Percentiles rank a stretch among this genome's conserved stretches.
phyloP scores from a whole-genome alignment of 2,888 invertebrate genomes.

The Hypercompe scribonia region DNA sequence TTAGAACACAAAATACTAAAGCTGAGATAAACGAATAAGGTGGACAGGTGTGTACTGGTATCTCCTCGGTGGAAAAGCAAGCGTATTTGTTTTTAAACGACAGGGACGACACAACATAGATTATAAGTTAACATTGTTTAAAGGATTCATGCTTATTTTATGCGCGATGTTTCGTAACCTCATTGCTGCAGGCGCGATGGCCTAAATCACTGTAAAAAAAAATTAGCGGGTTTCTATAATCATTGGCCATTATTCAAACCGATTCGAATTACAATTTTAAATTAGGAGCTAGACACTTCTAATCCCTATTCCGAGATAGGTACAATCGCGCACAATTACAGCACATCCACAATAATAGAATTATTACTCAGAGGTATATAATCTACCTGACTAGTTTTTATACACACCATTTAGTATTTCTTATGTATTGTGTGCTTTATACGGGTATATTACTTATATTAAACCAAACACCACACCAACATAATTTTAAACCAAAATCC shows the following conservation, averaged over 20 bases:
- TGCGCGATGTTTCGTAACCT: slow-evolving; percentile 43
- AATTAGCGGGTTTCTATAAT: slow-evolving; percentile 38
- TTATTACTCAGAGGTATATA: slow-evolving; percentile 70
- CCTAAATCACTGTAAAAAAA: slow-evolving; percentile 35
- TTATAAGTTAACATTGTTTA: slow-evolving; percentile 58
- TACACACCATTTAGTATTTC: slow-evolving; percentile 75
- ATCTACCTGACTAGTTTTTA: slow-evolving; percentile 81
- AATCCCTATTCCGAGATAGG: slow-evolving; percentile 38
- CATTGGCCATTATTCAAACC: slow-evolving; percentile 44
- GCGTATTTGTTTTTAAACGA: slow-evolving; percentile 64
- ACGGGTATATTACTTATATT: slow-evolving; percentile 75
- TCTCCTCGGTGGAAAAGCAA: slow-evolving; percentile 68
- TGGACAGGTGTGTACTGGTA: slow-evolving; percentile 72
- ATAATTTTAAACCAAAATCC: slow-evolving; percentile 82
- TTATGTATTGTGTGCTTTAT: slow-evolving; percentile 69
- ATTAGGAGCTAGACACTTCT: slow-evolving; percentile 37
- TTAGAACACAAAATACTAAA: slow-evolving; percentile 69
- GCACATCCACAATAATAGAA: slow-evolving; percentile 58
- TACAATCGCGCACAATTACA: slow-evolving; percentile 62
- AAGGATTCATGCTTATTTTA: slow-evolving; percentile 55
- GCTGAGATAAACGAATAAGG: slow-evolving; percentile 55
- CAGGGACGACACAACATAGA: slow-evolving; percentile 82
- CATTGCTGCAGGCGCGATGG: slow-evolving; percentile 27
- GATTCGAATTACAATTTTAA: slow-evolving; percentile 38
- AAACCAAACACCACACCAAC: slow-evolving; percentile 85